These are phyloP conservation scores for Caranx melampygus DNA, from an alignment of 2,113 vertebrate species.

Conservation along the genomic window DNA sequence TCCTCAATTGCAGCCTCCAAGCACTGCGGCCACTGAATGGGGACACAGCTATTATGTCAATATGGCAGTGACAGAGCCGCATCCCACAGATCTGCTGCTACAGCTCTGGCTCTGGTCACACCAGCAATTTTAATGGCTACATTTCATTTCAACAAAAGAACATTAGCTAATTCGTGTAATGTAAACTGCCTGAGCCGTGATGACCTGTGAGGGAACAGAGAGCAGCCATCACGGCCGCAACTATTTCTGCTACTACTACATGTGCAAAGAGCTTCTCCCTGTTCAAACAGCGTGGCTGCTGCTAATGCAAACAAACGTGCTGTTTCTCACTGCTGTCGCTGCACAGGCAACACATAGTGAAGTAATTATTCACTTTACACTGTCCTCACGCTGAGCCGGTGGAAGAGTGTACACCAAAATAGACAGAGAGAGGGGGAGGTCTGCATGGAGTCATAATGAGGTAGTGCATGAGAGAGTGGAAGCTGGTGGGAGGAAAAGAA, in stretches of 20 bases:
- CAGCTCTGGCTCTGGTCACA: not conserved
- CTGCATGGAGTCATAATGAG: constrained; percentile 4
- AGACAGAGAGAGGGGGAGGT: constrained; percentile 9
- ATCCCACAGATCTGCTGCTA: not conserved
- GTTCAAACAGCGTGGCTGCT: not conserved
- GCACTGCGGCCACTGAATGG: no score
- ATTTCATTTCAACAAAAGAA: not conserved
- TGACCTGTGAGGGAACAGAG: not conserved
- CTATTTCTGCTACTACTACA: not conserved
- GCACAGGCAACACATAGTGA: constrained; percentile 1
- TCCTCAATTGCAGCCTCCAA: no score
- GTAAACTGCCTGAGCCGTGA: not conserved
- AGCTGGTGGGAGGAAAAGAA: not conserved
- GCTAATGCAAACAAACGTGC: constrained; percentile 11
- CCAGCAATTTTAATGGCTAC: no score
- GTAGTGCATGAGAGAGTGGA: not conserved
- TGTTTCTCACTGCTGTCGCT: not conserved
- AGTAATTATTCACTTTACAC: constrained; percentile 33
- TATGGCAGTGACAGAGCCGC: no score
- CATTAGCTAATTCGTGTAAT: not conserved
- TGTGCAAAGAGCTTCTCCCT: not conserved
- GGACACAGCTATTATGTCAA: no score
- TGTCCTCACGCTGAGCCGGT: not conserved
- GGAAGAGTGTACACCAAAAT: not conserved
- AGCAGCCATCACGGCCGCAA: not conserved